Base-by-base conservation (phyloP, 2,797 vertebrate species). In the Bryconaethiops microstoma region DNA sequence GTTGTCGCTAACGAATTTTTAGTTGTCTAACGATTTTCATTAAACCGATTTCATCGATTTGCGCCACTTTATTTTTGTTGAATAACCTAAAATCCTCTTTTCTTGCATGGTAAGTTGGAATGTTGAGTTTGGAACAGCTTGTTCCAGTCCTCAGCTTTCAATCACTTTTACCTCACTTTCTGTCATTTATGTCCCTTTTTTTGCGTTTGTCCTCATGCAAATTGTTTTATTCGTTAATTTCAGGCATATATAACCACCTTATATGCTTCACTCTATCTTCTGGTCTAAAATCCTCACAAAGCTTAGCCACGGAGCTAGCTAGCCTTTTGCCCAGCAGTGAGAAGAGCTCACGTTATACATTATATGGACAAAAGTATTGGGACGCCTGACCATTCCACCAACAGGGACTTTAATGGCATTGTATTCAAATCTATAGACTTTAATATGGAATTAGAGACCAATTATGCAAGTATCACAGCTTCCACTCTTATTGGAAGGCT, bases 41-140 rank as follows among this genome's bases (percentile, higher is more conserved):
- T 29, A 29, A 29, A 29, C 29, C 29, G 29, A 42, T 12, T 40
- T 13, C 4, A 6, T 19, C 2, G 2, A 12, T 48, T 8, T 39
- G 19, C 4, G 29, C 10, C 19, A 40, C 50, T 73, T 57, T 35
- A 42, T 42, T 42, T 29, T 17, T 21, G 0, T 17, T 39, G 19
- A 59, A 60, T 75, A 60, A 35, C 19, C 5, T 4, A 1, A 4
- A 0, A 35, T 17, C 39, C 48, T 2, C 50, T 40, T 57, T 29
- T 7, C 21, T 14, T 25, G 29, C 23, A 2, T 35, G 69, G n/a
- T 42, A n/a, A 55, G 48, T 35, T 52, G 4, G 60, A 54, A 42
- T 73, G 52, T 48, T 16, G n/a, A 25, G 7, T 21, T 17, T 42
- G 55, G 78, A 70, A 81, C 79, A 81, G 64, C 35, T 54, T 76